These are phyloP conservation scores for Anoncus sp. DNA, from an alignment of 2,888 invertebrate species.

Conservation along the genomic window DNA sequence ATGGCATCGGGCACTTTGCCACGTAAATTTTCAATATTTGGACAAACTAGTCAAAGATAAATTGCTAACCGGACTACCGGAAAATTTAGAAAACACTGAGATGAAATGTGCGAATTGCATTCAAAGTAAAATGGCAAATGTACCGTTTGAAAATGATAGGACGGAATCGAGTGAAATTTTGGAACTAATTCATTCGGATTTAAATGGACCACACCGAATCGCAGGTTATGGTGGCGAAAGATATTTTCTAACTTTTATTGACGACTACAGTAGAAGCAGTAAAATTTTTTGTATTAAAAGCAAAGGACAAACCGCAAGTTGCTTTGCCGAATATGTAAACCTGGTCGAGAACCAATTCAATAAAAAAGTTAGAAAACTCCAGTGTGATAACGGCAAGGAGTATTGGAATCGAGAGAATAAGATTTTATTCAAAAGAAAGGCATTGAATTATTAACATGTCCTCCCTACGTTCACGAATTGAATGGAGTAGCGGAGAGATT, in stretches of 20 bases:
- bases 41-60: neutral
- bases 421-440: constrained; percentile 31
- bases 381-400: constrained; percentile 57
- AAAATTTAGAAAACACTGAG: neutral
- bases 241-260: constrained; percentile 55
- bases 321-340: constrained; percentile 54
- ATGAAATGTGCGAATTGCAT: constrained; percentile 6
- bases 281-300: constrained; percentile 56
- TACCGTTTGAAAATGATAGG: constrained; percentile 61
- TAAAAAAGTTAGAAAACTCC: constrained; percentile 37
- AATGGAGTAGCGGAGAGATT: constrained; percentile 61
- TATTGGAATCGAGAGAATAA: constrained; percentile 41
- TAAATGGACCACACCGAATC: constrained; percentile 49
- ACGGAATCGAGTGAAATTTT: constrained; percentile 36
- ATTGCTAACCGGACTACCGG: neutral
- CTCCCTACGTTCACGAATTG: constrained; percentile 55
- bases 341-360: constrained; percentile 47
- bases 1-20: neutral
- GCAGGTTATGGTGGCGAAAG: constrained; percentile 56
- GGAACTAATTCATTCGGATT: constrained; percentile 44
- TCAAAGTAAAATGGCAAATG: constrained; percentile 40
- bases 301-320: constrained; percentile 52
- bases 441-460: neutral
- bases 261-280: constrained; percentile 54
- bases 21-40: constrained; percentile 1